These are phyloP conservation scores for Idris sp. DNA, from an alignment of 1,140 invertebrate species.

Conservation along the genomic window DNA sequence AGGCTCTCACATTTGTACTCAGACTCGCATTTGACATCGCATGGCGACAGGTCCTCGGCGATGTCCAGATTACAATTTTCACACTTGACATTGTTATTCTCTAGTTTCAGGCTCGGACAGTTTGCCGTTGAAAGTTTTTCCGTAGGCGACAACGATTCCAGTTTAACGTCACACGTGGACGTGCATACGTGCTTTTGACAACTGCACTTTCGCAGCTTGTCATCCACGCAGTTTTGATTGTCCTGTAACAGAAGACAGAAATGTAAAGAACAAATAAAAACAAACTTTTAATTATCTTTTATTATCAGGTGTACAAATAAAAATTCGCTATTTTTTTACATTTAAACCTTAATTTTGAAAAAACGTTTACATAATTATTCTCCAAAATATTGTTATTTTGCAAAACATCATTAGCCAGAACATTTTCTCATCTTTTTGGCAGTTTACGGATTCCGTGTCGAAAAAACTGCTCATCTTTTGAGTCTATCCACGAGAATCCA, in stretches of 20 bases:
- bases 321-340: too few relatives aligned
- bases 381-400: too few relatives aligned
- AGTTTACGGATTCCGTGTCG: too few relatives aligned
- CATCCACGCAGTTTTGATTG: conserved; percentile 67
- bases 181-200: conserved; percentile 73
- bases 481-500: too few relatives aligned
- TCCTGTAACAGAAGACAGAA: conserved; percentile 65
- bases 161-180: conserved; percentile 74
- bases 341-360: too few relatives aligned
- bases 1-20: conserved; percentile 75
- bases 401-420: too few relatives aligned
- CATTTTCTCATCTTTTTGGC: too few relatives aligned
- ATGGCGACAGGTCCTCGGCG: conserved; percentile 69
- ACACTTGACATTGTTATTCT: conserved; percentile 77
- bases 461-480: too few relatives aligned
- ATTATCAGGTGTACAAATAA: too few relatives aligned
- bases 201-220: conserved; percentile 68
- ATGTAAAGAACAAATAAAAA: too few relatives aligned
- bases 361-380: too few relatives aligned
- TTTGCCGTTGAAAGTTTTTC: conserved; percentile 67
- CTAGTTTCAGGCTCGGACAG: conserved; percentile 70
- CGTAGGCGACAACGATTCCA: conserved; percentile 72
- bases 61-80: conserved; percentile 73
- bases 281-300: too few relatives aligned
- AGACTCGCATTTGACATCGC: conserved; percentile 75